Conservation (phyloP, 2,888 invertebrate species). For the Vanessa cardui region DNA sequence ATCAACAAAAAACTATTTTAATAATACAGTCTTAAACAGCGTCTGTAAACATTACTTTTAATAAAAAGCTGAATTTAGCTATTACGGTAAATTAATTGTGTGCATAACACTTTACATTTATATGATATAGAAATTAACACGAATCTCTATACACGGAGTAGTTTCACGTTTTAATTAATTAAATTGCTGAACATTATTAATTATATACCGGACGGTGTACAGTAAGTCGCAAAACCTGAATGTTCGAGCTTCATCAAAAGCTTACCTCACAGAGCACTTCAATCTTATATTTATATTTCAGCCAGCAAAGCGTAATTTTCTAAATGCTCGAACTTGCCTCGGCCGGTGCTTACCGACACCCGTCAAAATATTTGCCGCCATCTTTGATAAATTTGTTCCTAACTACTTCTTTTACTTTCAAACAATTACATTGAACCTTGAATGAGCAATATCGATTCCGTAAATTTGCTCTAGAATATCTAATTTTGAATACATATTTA, state of each 20-base stretch:
- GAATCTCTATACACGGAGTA: background rate
- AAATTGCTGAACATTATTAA: constrained; percentile 5
- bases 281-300: constrained; percentile 18
- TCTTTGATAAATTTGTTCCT: constrained; percentile 22
- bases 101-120: background rate
- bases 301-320: constrained; percentile 21
- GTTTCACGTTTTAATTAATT: background rate
- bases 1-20: too few relatives aligned
- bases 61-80: background rate
- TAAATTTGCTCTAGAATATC: background rate
- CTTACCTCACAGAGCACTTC: constrained; percentile 11
- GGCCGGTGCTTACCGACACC: constrained; percentile 20
- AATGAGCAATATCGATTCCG: constrained; percentile 1
- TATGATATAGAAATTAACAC: background rate
- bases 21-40: too few relatives aligned
- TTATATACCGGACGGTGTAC: background rate
- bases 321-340: constrained; percentile 20
- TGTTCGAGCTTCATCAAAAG: constrained; percentile 14
- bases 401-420: background rate
- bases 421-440: background rate
- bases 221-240: constrained; percentile 8
- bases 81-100: background rate
- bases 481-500: too few relatives aligned
- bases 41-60: too few relatives aligned
- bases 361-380: constrained; percentile 25